phyloP scores from a whole-genome alignment of 2,113 vertebrate genomes.

The Carlito syrichta region DNA sequence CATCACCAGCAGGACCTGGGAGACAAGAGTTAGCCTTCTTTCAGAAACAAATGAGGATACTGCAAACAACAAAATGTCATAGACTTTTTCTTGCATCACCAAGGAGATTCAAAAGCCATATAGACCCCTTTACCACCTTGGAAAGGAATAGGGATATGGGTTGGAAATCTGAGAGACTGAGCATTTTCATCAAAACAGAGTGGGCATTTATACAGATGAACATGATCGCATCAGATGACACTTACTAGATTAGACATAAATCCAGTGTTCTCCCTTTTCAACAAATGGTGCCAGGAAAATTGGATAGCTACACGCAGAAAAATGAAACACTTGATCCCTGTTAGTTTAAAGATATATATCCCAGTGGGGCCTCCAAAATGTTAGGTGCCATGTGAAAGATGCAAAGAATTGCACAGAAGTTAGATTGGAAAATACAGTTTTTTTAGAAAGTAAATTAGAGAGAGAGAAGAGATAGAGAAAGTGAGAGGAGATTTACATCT shows the following conservation, averaged over 20 bases:
- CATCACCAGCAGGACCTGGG: not conserved
- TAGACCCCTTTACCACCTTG: not conserved
- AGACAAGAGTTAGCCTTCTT: not conserved
- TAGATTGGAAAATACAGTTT: too few relatives aligned
- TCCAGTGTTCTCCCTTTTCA: not conserved
- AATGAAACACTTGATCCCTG: too few relatives aligned
- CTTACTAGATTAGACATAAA: not conserved
- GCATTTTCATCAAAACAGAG: not conserved
- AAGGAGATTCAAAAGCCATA: too few relatives aligned
- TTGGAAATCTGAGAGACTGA: not conserved
- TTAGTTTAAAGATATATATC: too few relatives aligned
- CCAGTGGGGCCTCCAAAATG: too few relatives aligned
- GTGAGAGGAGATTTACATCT: too few relatives aligned
- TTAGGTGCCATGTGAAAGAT: too few relatives aligned
- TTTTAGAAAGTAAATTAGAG: too few relatives aligned
- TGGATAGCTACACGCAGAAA: too few relatives aligned
- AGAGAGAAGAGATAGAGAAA: too few relatives aligned
- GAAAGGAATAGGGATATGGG: not conserved
- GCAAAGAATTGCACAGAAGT: too few relatives aligned
- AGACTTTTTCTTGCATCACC: not conserved
- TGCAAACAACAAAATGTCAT: not conserved
- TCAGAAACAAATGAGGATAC: not conserved
- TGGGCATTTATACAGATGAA: not conserved
- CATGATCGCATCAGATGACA: not conserved
- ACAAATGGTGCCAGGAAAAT: too few relatives aligned